phyloP scores from a whole-genome alignment of 2,797 vertebrate genomes.

The Paratrypauchen microcephalus region DNA sequence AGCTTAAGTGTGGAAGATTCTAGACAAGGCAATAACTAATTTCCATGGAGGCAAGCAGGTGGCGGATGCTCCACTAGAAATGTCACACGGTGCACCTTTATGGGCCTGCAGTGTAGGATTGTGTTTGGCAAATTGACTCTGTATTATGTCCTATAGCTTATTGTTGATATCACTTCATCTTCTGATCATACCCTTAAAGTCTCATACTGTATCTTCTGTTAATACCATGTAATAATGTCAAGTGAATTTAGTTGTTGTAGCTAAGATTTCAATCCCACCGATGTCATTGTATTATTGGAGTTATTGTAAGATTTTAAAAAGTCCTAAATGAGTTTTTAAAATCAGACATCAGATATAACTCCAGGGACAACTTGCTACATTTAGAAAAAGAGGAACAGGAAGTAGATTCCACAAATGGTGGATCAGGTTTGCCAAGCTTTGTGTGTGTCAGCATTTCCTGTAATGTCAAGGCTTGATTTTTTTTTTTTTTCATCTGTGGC shows the following conservation, averaged over 20 bases:
- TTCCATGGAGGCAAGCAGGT: too few relatives aligned
- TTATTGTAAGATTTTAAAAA: too few relatives aligned
- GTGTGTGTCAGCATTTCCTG: slow-evolving; percentile 12
- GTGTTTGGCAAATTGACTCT: too few relatives aligned
- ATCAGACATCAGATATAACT: background rate
- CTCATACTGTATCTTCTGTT: background rate
- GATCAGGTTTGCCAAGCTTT: slow-evolving; percentile 35
- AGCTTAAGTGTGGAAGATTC: too few relatives aligned
- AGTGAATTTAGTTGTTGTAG: background rate
- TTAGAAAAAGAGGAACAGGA: background rate
- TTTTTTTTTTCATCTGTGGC: background rate
- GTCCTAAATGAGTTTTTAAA: background rate
- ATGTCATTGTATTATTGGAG: background rate
- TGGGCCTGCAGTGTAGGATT: too few relatives aligned
- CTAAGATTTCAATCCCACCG: background rate
- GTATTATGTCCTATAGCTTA: background rate
- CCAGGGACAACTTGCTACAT: background rate
- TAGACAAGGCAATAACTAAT: too few relatives aligned
- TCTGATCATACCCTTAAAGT: background rate
- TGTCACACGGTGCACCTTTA: too few relatives aligned
- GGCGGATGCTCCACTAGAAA: too few relatives aligned
- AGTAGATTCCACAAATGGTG: slow-evolving; percentile 40
- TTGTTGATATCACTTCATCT: background rate
- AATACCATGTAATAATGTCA: background rate
- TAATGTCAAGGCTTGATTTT: background rate